Evolutionary conservation across 2,797 vertebrate species (phyloP), one percentile per base, ranked within the genome.

Genomic region (Siniperca undulata): DNA sequence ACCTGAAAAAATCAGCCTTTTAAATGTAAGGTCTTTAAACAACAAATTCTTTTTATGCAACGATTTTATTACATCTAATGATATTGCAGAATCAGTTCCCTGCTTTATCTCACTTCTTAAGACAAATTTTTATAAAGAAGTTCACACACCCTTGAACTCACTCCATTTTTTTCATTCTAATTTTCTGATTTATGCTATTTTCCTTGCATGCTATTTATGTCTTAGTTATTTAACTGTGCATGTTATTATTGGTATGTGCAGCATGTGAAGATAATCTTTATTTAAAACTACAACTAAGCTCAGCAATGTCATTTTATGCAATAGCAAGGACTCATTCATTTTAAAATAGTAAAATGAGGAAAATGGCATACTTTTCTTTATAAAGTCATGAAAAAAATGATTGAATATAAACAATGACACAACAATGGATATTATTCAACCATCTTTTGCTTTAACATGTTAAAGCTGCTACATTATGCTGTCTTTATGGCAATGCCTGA

Each of bases 211-310:
- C 1, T 34, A 38, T 56, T 36, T 14, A 24, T 30, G 1, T 8
- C 22, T 52, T 27, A 8, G 1, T 44, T 30, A 2, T 48, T 17
- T 24, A 40, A 8, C 16, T 56, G 16, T 74, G 2, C n/a, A 24
- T 58, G 3, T 7, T 62, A 44, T 60, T 7, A 53, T 14, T 53
- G 40, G n/a, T 56, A 42, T 48, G 19, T 5, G 1, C 27, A 48
- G 6, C 19, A 46, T 55, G 44, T 74, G 16, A 44, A 46, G 3
- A 69, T 20, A 9, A 58, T 70, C 5, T 65, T 55, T 60, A 74
- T 60, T 78, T 65, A 69, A 46, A 38, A 58, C 13, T 46, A 53
- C 38, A 62, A 44, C 34, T 8, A 53, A 61, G 34, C 55, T 38
- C 10, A n/a, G 24, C 3, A n/a, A 10, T 70, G 30, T 16, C 3